Percentiles rank a stretch among this genome's conserved stretches.
phyloP scores from a whole-genome alignment of 2,888 invertebrate species.

The Ochropacha duplaris region DNA sequence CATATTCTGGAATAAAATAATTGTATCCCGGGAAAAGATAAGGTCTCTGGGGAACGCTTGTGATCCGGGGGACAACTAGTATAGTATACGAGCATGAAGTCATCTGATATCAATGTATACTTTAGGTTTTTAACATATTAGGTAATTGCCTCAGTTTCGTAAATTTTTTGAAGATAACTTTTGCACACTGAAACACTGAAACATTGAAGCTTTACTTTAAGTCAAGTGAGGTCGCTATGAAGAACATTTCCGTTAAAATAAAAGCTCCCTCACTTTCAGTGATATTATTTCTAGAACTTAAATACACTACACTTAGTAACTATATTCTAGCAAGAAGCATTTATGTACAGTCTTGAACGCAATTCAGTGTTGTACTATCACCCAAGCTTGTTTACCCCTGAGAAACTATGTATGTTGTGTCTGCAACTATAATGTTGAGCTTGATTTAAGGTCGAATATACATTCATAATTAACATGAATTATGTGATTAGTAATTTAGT shows the following conservation, averaged over 20 bases:
- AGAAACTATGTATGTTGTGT: background rate
- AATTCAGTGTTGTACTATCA: background rate
- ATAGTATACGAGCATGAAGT: no score
- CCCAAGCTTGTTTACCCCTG: background rate
- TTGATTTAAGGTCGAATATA: background rate
- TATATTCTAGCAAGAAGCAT: background rate
- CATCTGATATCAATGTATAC: no score
- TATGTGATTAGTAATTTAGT: no score
- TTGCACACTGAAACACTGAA: background rate
- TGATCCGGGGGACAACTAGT: no score
- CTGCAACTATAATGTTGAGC: background rate
- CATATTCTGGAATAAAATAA: no score
- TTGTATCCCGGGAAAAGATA: no score
- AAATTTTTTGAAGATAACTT: no score
- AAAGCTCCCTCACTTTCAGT: background rate
- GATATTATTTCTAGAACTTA: constrained; percentile 2
- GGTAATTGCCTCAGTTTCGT: no score
- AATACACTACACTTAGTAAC: constrained; percentile 15
- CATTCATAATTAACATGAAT: background rate
- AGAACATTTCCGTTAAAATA: background rate
- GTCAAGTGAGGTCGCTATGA: background rate
- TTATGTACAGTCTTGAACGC: background rate
- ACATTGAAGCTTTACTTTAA: background rate
- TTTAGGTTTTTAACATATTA: no score
- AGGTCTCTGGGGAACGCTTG: no score